Conservation (phyloP, 2,797 vertebrate species). For the Limosa lapponica region DNA sequence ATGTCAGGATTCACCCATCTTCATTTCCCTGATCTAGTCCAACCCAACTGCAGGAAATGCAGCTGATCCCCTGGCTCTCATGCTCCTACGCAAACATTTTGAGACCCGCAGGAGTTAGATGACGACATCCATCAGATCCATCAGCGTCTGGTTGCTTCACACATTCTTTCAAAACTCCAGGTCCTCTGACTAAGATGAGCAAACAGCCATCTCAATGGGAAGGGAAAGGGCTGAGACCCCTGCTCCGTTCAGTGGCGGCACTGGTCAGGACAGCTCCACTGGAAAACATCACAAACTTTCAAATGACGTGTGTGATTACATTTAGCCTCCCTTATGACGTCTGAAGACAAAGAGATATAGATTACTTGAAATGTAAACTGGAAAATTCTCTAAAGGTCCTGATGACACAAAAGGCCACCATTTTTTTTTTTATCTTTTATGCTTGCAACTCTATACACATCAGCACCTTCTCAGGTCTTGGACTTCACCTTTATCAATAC, state of each 20-base stretch:
- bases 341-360: background rate
- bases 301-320: background rate
- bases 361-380: background rate
- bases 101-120: background rate
- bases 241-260: background rate
- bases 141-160: background rate
- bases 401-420: background rate
- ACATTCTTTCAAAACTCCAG: background rate
- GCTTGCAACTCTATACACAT: background rate
- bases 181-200: background rate
- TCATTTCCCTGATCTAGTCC: background rate
- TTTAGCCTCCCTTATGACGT: background rate
- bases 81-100: background rate
- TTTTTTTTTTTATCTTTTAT: background rate
- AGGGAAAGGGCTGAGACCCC: background rate
- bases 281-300: background rate
- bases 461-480: background rate
- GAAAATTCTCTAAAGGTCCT: background rate
- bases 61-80: background rate
- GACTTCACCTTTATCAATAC: background rate
- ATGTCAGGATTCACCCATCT: background rate
- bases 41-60: background rate
- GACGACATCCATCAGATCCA: background rate
- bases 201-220: background rate
- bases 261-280: background rate